Conservation (phyloP, 2,113 vertebrate species). For the Argyrosomus japonicus region DNA sequence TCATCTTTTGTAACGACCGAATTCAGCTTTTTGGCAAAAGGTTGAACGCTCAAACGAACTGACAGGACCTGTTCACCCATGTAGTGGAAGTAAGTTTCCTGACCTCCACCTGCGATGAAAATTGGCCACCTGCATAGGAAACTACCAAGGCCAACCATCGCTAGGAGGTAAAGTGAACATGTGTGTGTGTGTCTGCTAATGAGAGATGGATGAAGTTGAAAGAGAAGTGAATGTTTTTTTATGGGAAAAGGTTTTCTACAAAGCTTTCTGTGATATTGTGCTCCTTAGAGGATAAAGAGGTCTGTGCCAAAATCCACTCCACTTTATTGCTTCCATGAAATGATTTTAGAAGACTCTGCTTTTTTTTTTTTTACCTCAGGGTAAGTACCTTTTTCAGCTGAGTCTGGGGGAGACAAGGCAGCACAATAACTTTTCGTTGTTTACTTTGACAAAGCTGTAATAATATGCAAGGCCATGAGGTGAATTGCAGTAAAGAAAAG, state of each 20-base stretch:
- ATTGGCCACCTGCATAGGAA: constrained; percentile 55
- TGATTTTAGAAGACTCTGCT: constrained; percentile 27
- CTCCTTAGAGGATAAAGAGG: constrained; percentile 57
- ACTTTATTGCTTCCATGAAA: constrained; percentile 73
- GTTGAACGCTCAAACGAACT: constrained; percentile 24
- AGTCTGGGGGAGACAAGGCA: constrained; percentile 28
- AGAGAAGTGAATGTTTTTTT: constrained; percentile 25
- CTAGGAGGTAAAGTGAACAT: background rate
- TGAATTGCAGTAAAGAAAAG: constrained; percentile 15
- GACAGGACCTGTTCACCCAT: background rate
- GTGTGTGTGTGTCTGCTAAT: constrained; percentile 30
- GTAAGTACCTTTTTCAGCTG: constrained; percentile 11
- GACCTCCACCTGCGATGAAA: constrained; percentile 39
- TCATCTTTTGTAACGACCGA: background rate
- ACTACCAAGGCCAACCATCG: constrained; percentile 31
- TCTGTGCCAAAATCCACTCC: constrained; percentile 62
- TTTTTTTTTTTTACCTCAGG: constrained; percentile 20
- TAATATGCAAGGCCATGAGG: constrained; percentile 36
- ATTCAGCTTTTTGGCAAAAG: background rate
- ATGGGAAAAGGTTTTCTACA: constrained; percentile 62
- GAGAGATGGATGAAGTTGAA: constrained; percentile 20
- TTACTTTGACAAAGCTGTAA: constrained; percentile 62
- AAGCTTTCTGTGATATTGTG: constrained; percentile 65
- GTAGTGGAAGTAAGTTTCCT: constrained; percentile 18
- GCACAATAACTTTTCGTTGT: constrained; percentile 37